phyloP scores from a whole-genome alignment of 2,888 invertebrate species.

The Ennomos quercinarius region DNA sequence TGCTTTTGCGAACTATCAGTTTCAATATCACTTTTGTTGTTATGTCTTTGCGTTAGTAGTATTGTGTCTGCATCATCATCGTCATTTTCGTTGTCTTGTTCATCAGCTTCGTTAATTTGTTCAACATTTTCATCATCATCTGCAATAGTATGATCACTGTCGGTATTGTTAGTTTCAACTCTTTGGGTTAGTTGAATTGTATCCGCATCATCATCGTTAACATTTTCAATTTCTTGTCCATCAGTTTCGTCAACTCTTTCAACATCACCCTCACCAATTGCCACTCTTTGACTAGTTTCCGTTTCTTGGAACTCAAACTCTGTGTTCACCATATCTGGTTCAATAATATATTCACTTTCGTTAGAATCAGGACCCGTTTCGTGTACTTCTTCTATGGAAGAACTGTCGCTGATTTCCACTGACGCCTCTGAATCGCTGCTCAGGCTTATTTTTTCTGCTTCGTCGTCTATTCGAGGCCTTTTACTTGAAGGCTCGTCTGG shows the following conservation, averaged over 20 bases:
- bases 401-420: slow-evolving; percentile 60
- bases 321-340: slow-evolving; percentile 3
- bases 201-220: slow-evolving; percentile 1
- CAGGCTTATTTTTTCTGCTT: slow-evolving; percentile 64
- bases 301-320: slow-evolving; percentile 1
- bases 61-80: slow-evolving; percentile 1
- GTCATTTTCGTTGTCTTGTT: not conserved
- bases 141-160: not conserved
- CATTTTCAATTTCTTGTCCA: not conserved
- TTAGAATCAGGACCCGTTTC: slow-evolving; percentile 18
- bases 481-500: slow-evolving; percentile 65
- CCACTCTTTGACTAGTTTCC: not conserved
- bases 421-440: slow-evolving; percentile 67
- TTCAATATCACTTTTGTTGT: slow-evolving; percentile 9
- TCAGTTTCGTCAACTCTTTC: slow-evolving; percentile 9
- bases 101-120: slow-evolving; percentile 5
- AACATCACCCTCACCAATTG: not conserved
- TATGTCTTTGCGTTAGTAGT: slow-evolving; percentile 2
- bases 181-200: slow-evolving; percentile 1
- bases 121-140: not conserved
- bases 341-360: slow-evolving; percentile 22
- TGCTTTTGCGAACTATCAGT: slow-evolving; percentile 12
- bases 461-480: slow-evolving; percentile 53
- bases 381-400: slow-evolving; percentile 47
- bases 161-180: not conserved